Percentiles rank a stretch among this genome's conserved stretches.
Conservation (phyloP, 2,888 invertebrate genomes). For the Tryphoninae sp. region DNA sequence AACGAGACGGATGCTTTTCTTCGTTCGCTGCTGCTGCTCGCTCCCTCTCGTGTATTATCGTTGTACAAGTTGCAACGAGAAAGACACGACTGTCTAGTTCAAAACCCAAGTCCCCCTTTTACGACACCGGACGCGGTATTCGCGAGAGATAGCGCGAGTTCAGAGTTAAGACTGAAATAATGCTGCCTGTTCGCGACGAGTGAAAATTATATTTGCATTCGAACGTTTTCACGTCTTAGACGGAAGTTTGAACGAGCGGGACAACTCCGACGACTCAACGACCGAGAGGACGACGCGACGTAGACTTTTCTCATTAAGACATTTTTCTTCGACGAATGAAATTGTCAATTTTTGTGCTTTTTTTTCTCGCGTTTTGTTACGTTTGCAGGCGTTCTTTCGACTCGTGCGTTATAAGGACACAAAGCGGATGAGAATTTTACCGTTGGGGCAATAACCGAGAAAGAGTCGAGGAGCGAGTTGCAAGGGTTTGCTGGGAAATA, state of each 20-base stretch:
- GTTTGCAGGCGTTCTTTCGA: too few relatives aligned
- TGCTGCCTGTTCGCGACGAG: conserved; percentile 35
- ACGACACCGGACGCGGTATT: conserved; percentile 49
- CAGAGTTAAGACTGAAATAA: conserved; percentile 54
- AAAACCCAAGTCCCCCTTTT: conserved; percentile 18
- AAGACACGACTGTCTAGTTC: conserved; percentile 22
- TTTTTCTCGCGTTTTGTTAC: background rate
- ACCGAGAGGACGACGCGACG: conserved; percentile 51
- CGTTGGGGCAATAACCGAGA: conserved; percentile 46
- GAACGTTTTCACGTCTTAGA: conserved; percentile 25
- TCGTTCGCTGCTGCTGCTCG: conserved; percentile 7
- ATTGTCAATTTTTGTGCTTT: background rate
- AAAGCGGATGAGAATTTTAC: conserved; percentile 27
- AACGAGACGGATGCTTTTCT: conserved; percentile 30
- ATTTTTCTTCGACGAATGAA: conserved; percentile 9
- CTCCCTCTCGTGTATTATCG: conserved; percentile 28
- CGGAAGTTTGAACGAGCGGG: conserved; percentile 18
- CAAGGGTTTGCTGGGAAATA: conserved; percentile 43
- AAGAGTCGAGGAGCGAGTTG: conserved; percentile 21
- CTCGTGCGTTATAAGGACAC: conserved; percentile 9
- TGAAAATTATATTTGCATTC: conserved; percentile 55
- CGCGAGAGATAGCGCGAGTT: conserved; percentile 7
- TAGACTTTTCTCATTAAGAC: conserved; percentile 53
- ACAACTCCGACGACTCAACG: conserved; percentile 56
- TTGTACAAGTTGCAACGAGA: conserved; percentile 34